These are phyloP conservation scores for Drosophila bocqueti DNA, from an alignment of 1,140 invertebrate genomes.

Conservation along the genomic window DNA sequence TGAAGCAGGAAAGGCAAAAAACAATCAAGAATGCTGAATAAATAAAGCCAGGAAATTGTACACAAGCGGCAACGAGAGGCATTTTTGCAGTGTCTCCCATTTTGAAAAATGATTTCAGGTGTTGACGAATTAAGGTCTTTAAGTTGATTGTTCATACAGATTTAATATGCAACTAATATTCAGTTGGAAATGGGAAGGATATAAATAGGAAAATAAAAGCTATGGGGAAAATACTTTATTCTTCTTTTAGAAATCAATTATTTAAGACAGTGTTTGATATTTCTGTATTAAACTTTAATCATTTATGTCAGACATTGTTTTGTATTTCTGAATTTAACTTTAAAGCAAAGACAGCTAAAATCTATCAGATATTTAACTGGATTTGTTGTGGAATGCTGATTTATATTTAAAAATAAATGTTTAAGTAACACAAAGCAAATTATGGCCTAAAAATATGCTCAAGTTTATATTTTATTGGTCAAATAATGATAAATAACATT, in stretches of 20 bases:
- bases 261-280: no score
- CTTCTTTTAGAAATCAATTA: no score
- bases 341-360: no score
- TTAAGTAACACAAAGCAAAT: neutral
- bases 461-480: neutral
- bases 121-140: constrained; percentile 7
- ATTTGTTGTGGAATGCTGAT: neutral
- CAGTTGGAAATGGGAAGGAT: neutral
- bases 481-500: no score
- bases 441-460: no score
- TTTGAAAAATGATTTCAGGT: constrained; percentile 13
- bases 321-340: neutral
- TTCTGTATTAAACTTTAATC: neutral
- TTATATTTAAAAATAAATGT: no score
- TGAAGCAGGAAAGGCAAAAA: constrained; percentile 50
- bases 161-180: constrained; percentile 4
- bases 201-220: no score
- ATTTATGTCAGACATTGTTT: neutral
- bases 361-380: neutral
- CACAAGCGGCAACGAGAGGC: constrained; percentile 20
- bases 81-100: constrained; percentile 20
- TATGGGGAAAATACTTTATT: no score
- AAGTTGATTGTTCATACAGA: neutral
- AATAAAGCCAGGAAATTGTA: constrained; percentile 22
- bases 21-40: constrained; percentile 50